Evolutionary conservation across 2,113 vertebrate species (phyloP).

Genomic region (Cochlearius cochlearius): DNA sequence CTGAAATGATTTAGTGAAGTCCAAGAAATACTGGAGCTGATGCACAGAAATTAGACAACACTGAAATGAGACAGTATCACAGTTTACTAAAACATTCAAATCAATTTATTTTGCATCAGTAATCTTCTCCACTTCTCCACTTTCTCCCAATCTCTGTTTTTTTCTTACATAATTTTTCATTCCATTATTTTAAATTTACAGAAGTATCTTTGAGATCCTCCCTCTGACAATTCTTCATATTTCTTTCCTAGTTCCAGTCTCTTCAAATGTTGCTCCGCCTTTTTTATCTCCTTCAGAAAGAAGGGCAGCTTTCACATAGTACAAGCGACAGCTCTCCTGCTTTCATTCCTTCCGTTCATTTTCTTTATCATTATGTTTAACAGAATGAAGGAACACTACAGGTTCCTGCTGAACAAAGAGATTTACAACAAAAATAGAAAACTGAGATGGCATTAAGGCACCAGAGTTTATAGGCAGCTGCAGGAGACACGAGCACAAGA

Average conservation of each 20-base stretch:
- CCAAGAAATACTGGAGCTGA: background rate
- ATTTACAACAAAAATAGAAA: constrained; percentile 55
- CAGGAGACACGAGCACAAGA: constrained; percentile 21
- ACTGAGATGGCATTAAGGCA: background rate
- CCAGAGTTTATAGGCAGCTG: constrained; percentile 39
- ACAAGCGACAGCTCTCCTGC: background rate
- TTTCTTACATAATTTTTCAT: background rate
- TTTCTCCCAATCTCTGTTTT: background rate
- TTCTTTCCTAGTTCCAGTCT: background rate
- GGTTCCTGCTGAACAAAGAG: constrained; percentile 25
- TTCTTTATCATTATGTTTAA: constrained; percentile 31
- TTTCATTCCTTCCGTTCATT: constrained; percentile 5
- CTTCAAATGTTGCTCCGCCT: background rate
- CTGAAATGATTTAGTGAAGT: background rate
- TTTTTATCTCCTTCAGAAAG: constrained; percentile 23
- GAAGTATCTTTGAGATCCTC: background rate
- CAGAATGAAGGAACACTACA: constrained; percentile 20
- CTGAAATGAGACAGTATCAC: background rate
- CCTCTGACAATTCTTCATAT: background rate
- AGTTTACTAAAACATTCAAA: background rate
- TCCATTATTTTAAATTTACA: background rate
- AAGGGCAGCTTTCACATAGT: background rate
- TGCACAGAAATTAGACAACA: background rate
- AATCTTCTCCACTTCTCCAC: background rate
- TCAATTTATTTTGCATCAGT: background rate